A percentile compares a stretch with the other conserved stretches of the same genome.
Conservation (phyloP, 1,140 invertebrate species). For the Atopsyche davidsoni region DNA sequence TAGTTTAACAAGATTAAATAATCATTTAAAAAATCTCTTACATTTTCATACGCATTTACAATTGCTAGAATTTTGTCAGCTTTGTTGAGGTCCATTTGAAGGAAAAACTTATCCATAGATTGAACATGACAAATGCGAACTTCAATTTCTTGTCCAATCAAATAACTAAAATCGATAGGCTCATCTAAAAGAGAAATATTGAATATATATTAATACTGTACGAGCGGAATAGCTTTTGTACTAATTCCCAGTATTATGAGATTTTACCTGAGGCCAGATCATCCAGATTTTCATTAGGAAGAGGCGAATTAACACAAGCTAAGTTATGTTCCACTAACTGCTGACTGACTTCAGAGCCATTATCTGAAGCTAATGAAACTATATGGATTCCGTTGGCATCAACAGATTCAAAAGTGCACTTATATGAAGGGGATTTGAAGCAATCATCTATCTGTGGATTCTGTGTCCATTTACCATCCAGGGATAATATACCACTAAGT, state of each 20-base stretch:
- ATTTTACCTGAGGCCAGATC: no score
- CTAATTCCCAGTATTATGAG: no score
- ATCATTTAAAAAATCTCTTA: no score
- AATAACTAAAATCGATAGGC: constrained; percentile 32
- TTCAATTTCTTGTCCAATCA: constrained; percentile 38
- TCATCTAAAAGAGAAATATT: constrained; percentile 8
- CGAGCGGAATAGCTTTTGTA: no score
- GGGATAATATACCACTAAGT: constrained; percentile 52
- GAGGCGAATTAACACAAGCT: constrained; percentile 28
- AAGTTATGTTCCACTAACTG: constrained; percentile 41
- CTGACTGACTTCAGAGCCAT: constrained; percentile 28
- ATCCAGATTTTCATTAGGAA: neutral
- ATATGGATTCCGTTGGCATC: constrained; percentile 43
- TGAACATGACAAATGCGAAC: constrained; percentile 37
- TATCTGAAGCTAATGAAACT: constrained; percentile 49
- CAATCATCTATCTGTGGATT: constrained; percentile 47
- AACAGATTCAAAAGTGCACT: constrained; percentile 47
- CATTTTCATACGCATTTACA: no score
- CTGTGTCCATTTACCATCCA: constrained; percentile 49
- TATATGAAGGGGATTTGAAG: constrained; percentile 50
- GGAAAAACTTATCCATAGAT: constrained; percentile 36
- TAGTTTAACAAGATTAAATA: no score
- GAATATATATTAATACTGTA: no score
- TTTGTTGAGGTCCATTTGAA: no score
- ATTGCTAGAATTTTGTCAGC: no score